These are phyloP conservation scores for Thalassoma bifasciatum DNA, from an alignment of 2,113 vertebrate species.

Conservation along the genomic window DNA sequence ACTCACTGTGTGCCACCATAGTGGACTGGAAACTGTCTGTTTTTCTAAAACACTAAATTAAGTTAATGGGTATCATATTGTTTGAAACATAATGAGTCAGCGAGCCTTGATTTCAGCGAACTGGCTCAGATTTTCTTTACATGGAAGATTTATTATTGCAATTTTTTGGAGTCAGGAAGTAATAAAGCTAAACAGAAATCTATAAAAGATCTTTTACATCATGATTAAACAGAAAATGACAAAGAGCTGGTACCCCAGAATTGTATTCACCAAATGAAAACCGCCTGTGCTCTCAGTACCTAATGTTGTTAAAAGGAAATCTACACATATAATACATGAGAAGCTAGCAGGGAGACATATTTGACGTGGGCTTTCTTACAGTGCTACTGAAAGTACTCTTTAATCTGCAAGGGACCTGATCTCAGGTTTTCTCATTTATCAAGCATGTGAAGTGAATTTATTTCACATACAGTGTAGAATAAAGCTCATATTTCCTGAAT, in stretches of 20 bases:
- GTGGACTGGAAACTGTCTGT: constrained; percentile 2
- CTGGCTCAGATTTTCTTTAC: not conserved
- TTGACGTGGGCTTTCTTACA: not conserved
- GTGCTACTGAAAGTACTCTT: not conserved
- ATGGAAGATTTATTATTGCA: constrained; percentile 55
- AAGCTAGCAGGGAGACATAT: not conserved
- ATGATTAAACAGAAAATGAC: constrained; percentile 60
- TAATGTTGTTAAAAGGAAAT: constrained; percentile 45
- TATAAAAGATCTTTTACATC: constrained; percentile 66
- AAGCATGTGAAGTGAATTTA: constrained; percentile 4
- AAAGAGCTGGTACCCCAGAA: constrained; percentile 22
- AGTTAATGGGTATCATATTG: constrained; percentile 6
- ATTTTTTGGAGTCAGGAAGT: constrained; percentile 51
- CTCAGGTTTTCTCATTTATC: constrained; percentile 30
- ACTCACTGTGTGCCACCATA: constrained; percentile 16
- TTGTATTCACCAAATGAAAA: constrained; percentile 69
- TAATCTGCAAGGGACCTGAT: constrained; percentile 25
- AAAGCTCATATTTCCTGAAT: constrained; percentile 56
- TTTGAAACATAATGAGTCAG: constrained; percentile 1
- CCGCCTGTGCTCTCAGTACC: constrained; percentile 65
- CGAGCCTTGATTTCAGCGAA: constrained; percentile 13
- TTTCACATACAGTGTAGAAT: constrained; percentile 30
- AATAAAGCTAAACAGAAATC: constrained; percentile 64
- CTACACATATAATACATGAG: constrained; percentile 5
- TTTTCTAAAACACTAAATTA: not conserved